phyloP scores from a whole-genome alignment of 35 echinoderm and acorn worm genomes.

The Acanthaster planci region DNA sequence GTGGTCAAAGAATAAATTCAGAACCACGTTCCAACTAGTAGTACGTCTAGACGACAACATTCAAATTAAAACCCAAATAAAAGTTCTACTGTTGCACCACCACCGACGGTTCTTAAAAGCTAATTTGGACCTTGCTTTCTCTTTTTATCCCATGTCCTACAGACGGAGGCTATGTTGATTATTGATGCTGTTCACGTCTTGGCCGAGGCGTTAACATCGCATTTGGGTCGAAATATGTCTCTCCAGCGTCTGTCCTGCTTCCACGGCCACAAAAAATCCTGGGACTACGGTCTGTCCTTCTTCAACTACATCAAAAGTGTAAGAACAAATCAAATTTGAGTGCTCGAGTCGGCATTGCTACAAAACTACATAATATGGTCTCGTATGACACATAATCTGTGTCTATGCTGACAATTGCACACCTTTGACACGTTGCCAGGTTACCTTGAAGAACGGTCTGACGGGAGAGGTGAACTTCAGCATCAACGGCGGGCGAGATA shows the following conservation, averaged over 20 bases:
- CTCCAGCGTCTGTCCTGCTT: slow-evolving; percentile 30
- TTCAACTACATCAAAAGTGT: slow-evolving; percentile 45
- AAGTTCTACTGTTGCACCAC: no score
- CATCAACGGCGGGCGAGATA: neutral
- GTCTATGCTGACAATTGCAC: no score
- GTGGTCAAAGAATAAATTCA: no score
- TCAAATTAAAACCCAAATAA: no score
- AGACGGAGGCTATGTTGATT: slow-evolving; percentile 64
- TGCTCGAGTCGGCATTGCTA: no score
- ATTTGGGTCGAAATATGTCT: neutral
- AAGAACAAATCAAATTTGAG: no score
- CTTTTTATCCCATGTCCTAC: neutral
- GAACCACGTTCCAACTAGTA: no score
- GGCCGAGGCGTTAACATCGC: slow-evolving; percentile 11
- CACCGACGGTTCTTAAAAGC: no score
- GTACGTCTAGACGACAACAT: no score
- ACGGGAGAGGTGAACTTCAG: slow-evolving; percentile 40
- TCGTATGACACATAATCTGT: no score
- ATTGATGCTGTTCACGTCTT: slow-evolving; percentile 72
- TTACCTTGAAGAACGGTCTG: slow-evolving; percentile 14
- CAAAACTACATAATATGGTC: no score
- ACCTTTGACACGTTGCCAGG: neutral
- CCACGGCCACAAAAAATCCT: neutral
- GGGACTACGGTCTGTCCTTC: slow-evolving; percentile 42
- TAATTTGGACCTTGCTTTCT: no score